Conservation (phyloP, 2,888 invertebrate species). For the Cenopis cana region DNA sequence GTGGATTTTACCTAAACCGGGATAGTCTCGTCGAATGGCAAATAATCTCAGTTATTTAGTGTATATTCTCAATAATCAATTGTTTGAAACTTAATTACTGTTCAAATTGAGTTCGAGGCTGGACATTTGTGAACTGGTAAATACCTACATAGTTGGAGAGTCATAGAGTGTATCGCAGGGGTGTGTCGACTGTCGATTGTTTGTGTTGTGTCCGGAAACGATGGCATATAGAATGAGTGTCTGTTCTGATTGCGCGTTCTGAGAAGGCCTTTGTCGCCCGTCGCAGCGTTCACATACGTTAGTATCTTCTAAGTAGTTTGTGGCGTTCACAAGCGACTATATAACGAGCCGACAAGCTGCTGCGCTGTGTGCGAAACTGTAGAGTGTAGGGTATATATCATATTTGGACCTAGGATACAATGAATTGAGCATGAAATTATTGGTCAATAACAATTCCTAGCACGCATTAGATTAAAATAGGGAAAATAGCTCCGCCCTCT, state of each 20-base stretch:
- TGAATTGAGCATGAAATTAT: not conserved
- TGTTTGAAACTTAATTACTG: no score
- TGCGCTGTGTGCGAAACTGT: not conserved
- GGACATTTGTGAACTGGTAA: not conserved
- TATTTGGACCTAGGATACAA: not conserved
- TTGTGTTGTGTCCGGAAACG: not conserved
- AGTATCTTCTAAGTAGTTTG: no score
- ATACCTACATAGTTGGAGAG: not conserved
- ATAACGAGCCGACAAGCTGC: not conserved
- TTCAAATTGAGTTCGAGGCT: not conserved
- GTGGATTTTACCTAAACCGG: no score
- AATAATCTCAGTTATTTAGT: no score
- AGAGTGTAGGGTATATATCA: no score
- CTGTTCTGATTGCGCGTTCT: slow-evolving; percentile 28
- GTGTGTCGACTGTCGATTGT: no score
- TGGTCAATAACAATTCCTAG: no score
- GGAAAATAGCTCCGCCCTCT: no score
- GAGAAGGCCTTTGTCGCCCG: slow-evolving; percentile 6
- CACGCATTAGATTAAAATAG: no score
- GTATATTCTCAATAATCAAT: no score
- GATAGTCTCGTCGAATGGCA: no score
- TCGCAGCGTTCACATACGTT: not conserved
- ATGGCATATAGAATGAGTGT: slow-evolving; percentile 19
- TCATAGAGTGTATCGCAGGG: not conserved
- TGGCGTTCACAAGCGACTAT: not conserved